Evolutionary conservation across 2,113 vertebrate genomes (phyloP).

Genomic region (Zapornia atra): DNA sequence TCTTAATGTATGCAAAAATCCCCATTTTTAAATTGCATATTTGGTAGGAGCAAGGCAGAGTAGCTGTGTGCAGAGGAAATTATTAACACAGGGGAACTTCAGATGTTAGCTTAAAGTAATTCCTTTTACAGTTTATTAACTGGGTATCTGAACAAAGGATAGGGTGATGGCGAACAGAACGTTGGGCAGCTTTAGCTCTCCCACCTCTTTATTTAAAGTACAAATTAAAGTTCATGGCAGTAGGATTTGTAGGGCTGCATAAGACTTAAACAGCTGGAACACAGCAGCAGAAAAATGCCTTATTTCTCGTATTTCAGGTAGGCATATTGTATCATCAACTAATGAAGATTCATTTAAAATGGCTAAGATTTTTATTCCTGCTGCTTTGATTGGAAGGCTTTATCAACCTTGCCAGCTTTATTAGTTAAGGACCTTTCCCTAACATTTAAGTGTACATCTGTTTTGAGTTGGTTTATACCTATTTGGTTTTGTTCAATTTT

Average conservation of each 20-base stretch:
- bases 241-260: neutral
- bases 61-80: neutral
- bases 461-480: neutral
- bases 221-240: neutral
- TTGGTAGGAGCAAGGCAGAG: neutral
- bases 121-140: neutral
- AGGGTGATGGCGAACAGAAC: neutral
- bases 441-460: neutral
- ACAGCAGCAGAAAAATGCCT: neutral
- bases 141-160: neutral
- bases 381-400: neutral
- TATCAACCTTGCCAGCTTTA: neutral
- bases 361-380: neutral
- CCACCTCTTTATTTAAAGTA: neutral
- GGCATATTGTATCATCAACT: neutral
- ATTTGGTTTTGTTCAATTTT: neutral
- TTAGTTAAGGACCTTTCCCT: neutral
- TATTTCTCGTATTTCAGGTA: neutral
- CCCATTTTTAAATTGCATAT: neutral
- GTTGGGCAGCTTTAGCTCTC: neutral
- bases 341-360: neutral
- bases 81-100: neutral
- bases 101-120: neutral
- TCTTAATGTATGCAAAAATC: neutral
- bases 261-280: neutral